phyloP scores from a whole-genome alignment of 2,797 vertebrate species.

The Ibycter americanus region DNA sequence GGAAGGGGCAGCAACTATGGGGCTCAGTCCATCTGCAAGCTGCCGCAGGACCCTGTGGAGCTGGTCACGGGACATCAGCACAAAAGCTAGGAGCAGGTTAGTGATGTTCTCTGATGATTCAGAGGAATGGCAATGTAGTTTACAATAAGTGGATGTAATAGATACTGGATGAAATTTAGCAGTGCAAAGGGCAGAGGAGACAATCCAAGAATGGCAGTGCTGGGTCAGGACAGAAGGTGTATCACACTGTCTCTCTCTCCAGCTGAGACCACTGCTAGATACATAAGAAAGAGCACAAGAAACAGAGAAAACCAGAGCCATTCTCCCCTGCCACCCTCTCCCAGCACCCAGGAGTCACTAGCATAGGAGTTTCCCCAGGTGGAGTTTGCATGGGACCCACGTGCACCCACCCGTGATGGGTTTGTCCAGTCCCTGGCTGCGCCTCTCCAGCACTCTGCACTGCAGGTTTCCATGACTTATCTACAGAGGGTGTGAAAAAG shows the following conservation, averaged over 20 bases:
- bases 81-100: neutral
- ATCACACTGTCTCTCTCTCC: neutral
- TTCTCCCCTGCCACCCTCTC: neutral
- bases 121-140: neutral
- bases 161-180: neutral
- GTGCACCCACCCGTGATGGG: neutral
- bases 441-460: neutral
- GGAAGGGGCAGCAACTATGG: neutral
- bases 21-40: fast-evolving
- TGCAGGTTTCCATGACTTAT: neutral
- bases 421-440: neutral
- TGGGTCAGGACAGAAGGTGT: neutral
- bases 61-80: neutral
- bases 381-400: neutral
- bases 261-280: neutral
- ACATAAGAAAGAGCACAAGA: neutral
- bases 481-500: neutral
- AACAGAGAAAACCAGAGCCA: neutral
- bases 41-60: fast-evolving
- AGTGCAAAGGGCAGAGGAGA: neutral
- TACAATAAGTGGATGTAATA: neutral
- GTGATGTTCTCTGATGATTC: neutral
- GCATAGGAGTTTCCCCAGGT: neutral
- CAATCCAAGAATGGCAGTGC: neutral
- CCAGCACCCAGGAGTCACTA: neutral